A percentile compares a stretch with the other conserved stretches of the same genome.
These are phyloP conservation scores for Loris lydekkerianus DNA, from an alignment of 2,797 vertebrate genomes.

Conservation along the genomic window DNA sequence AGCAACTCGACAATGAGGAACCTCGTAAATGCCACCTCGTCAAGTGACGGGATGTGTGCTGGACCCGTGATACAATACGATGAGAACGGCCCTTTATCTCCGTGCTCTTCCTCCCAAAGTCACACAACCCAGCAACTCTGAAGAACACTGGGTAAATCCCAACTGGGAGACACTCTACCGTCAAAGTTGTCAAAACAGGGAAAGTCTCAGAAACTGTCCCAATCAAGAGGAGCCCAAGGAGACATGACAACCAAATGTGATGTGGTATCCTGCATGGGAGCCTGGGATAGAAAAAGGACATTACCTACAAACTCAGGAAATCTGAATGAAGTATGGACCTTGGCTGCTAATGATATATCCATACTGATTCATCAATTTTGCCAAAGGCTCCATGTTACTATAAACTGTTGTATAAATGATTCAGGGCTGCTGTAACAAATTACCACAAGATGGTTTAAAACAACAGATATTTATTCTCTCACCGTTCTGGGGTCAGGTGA, in stretches of 20 bases:
- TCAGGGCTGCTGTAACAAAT: background rate
- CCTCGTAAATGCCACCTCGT: background rate
- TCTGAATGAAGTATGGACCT: background rate
- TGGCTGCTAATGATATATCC: background rate
- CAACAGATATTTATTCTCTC: constrained; percentile 18
- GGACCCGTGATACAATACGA: no score
- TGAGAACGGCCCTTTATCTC: background rate
- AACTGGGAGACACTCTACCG: background rate
- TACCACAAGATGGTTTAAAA: background rate
- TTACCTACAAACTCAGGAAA: background rate
- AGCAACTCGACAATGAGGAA: background rate
- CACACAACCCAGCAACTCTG: background rate
- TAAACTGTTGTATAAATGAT: background rate
- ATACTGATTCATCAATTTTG: background rate
- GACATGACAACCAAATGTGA: background rate
- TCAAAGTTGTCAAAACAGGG: background rate
- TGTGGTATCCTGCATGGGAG: background rate
- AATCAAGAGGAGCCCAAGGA: background rate
- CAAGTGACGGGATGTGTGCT: no score
- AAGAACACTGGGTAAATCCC: background rate
- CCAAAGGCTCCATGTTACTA: background rate
- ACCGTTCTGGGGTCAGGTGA: background rate
- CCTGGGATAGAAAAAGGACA: background rate
- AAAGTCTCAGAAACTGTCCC: background rate
- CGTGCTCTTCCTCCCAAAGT: background rate